Percentiles rank a stretch among this genome's conserved stretches.
phyloP scores from a whole-genome alignment of 2,888 invertebrate species.

The Lasioglossum morio region DNA sequence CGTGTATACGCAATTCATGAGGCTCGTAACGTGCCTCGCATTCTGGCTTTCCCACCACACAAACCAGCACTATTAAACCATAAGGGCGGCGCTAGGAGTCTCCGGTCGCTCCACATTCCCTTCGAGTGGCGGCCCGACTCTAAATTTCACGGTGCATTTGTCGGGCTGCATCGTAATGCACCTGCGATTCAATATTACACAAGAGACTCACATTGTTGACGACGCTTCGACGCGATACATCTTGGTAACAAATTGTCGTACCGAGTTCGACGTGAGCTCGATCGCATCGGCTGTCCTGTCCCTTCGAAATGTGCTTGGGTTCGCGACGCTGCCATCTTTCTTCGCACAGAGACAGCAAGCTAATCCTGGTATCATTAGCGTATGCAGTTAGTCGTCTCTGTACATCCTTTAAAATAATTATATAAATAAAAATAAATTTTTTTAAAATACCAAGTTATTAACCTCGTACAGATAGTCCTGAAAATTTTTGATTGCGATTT shows the following conservation, averaged over 20 bases:
- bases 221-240: neutral
- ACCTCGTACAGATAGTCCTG: too few relatives aligned
- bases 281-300: neutral
- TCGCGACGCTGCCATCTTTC: too few relatives aligned
- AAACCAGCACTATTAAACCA: neutral
- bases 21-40: neutral
- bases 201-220: neutral
- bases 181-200: neutral
- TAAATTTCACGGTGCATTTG: conserved; percentile 3
- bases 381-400: too few relatives aligned
- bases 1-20: neutral
- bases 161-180: neutral
- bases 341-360: too few relatives aligned
- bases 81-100: neutral
- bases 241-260: neutral
- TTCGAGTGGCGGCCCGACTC: neutral
- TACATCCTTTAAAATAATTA: too few relatives aligned
- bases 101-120: neutral
- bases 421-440: too few relatives aligned
- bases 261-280: neutral
- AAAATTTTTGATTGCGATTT: too few relatives aligned
- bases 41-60: neutral
- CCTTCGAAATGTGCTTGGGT: neutral
- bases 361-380: too few relatives aligned
- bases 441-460: too few relatives aligned